A percentile compares a stretch with the other conserved stretches of the same genome.
Conservation (phyloP, 1,140 invertebrate genomes). For the Drosophila lini region DNA sequence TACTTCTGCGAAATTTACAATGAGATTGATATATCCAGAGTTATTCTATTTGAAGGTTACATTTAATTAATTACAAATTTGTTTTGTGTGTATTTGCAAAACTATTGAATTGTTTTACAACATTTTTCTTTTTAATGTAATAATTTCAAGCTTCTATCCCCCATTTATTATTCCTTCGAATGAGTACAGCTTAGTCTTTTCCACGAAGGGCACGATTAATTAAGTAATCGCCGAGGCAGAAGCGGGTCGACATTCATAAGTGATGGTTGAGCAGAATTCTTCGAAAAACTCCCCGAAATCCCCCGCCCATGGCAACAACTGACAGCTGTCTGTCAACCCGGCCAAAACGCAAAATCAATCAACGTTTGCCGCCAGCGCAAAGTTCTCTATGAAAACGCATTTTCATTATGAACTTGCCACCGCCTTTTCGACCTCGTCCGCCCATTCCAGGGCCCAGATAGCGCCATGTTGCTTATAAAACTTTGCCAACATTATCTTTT, state of each 20-base stretch:
- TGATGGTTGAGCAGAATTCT: constrained; percentile 19
- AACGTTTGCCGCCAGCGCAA: constrained; percentile 52
- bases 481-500: constrained; percentile 55
- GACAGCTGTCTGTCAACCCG: constrained; percentile 62
- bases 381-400: constrained; percentile 57
- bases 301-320: constrained; percentile 11
- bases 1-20: background rate
- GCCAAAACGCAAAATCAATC: constrained; percentile 69
- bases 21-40: background rate
- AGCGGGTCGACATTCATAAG: constrained; percentile 42
- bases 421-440: constrained; percentile 16
- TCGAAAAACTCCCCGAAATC: background rate
- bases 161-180: background rate
- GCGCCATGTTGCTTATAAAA: constrained; percentile 54
- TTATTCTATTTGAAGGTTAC: background rate
- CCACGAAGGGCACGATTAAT: constrained; percentile 46
- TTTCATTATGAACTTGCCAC: constrained; percentile 58
- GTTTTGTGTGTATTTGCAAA: no score
- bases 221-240: constrained; percentile 55
- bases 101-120: no score
- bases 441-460: constrained; percentile 23
- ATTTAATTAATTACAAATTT: no score
- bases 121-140: no score
- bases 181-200: constrained; percentile 7
- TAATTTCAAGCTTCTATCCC: background rate